Base-by-base conservation (phyloP, 2,888 invertebrate genomes). In the Hipparchia sbordonii region DNA sequence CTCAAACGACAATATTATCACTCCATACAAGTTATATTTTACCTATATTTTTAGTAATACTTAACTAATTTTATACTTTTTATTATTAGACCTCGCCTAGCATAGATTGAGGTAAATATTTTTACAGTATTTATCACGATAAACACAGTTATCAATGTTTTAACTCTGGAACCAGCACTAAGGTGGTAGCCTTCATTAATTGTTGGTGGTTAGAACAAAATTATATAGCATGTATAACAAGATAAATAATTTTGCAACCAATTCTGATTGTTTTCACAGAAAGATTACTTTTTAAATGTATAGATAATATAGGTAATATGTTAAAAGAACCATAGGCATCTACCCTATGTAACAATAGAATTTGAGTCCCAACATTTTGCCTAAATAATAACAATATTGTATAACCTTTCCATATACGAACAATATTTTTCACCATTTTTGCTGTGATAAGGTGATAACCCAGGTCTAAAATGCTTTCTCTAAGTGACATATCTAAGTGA, bases 41-140 rank as follows among this genome's bases (percentile, higher is more conserved):
- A 70, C 72, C 73, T 73, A 75, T 54, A 67, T 71, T 66, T 72
- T 72, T 61, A 69, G 59, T 75, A 70, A 73, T 67, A 71, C 74
- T 75, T 75, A 62, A 71, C 69, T 72, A 71, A 60, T 68, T 74
- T 71, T 67, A 57, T 23, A 66, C 46, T 57, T 48, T 74, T 51
- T 66, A 67, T 39, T 72, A 68, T 67, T 72, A 77, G 74, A 75
- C 77, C 76, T 76, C 76, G 73, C 73, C 71, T 72, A 77, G 75
- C 74, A 72, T 71, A 76, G 70, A 75, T 71, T 76, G 76, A 75
- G 76, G 75, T 74, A 75, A 77, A 76, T 75, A 71, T 70, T 72
- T 65, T 73, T 52, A 65, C 65, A 65, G 51, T 39, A 52, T 65
- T 51, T 52, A 65, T 52, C 33, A 65, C 52, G 12, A 33, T 52